Evolutionary conservation across 2,113 vertebrate genomes (phyloP), one percentile per base, ranked within the genome.

Genomic region (Pycnonotus jocosus): DNA sequence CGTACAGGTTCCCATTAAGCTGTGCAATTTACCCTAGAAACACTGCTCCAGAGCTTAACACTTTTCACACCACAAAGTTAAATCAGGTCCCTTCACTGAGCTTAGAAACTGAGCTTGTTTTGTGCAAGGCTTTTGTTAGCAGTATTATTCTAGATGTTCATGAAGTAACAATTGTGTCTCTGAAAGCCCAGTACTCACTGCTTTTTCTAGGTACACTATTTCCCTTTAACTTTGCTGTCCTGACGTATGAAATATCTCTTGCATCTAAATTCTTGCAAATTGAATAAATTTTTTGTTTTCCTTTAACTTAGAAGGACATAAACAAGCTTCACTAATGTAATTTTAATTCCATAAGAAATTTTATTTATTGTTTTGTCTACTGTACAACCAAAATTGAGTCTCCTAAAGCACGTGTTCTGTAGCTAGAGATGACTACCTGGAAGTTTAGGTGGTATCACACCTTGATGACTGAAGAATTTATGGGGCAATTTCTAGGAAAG

Each of bases 171-270:
- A 90, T 79, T 88, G 66, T 44, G 57, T 88, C 73, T 96, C 82
- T 86, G 60, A 91, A 94, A 95, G 48, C 37, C 61, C 81, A 91
- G 64, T 78, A 92, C 92, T 96, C 93, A 88, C 58, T 93, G 60
- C 69, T 88, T 96, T 95, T 90, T 78, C n/a, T 44, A 94, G 95
- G 58, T n/a, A 92, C n/a, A 56, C 42, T 73, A 77, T 88, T 94
- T 80, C 84, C 77, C 78, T 97, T 94, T 92, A 93, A 97, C 62
- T 93, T 89, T 93, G 35, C 86, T 96, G 83, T 86, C 88, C 66
- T 93, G 70, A n/a, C 88, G 86, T 64, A 94, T 92, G 92, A 96
- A 97, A 76, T 37, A 35, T 86, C 33, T 65, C 62, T 95, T 94
- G 82, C 61, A 88, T 92, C 95, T 96, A 91, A 68, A n/a, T n/a